Evolutionary conservation across 2,888 invertebrate species (phyloP).

Genomic region (Brachyptera risi): DNA sequence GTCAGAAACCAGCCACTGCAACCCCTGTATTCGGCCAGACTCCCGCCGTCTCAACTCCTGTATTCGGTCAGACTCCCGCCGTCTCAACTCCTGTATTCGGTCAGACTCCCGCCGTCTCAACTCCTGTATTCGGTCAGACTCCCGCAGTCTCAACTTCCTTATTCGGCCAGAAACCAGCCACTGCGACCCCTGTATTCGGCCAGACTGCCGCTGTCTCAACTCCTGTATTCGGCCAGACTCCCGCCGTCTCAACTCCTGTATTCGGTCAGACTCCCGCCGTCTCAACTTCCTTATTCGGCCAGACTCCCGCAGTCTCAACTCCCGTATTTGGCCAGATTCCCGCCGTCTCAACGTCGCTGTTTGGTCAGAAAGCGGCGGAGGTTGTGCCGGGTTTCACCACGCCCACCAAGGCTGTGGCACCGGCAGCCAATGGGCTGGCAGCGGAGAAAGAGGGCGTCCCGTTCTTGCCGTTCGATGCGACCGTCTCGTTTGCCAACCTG

Average conservation of each 20-base stretch:
- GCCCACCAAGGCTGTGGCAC: background rate
- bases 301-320: background rate
- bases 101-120: background rate
- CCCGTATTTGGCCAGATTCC: conserved; percentile 5
- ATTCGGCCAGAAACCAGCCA: background rate
- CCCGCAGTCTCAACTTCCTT: background rate
- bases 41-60: background rate
- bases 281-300: background rate
- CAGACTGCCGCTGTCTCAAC: background rate
- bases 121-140: background rate
- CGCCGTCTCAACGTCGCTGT: background rate
- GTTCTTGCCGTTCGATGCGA: conserved; percentile 38
- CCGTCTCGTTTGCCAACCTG: conserved; percentile 30
- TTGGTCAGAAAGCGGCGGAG: background rate
- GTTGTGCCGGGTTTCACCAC: background rate
- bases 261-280: background rate
- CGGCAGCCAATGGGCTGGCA: background rate
- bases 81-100: conserved; percentile 22
- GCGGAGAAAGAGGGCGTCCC: conserved; percentile 33
- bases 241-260: background rate
- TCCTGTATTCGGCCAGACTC: background rate
- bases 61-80: conserved; percentile 20
- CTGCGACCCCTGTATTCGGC: conserved; percentile 11
- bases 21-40: conserved; percentile 26
- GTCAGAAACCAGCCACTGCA: background rate